Base-by-base conservation (phyloP, 1,140 invertebrate genomes). In the Muscidifurax raptorellus region DNA sequence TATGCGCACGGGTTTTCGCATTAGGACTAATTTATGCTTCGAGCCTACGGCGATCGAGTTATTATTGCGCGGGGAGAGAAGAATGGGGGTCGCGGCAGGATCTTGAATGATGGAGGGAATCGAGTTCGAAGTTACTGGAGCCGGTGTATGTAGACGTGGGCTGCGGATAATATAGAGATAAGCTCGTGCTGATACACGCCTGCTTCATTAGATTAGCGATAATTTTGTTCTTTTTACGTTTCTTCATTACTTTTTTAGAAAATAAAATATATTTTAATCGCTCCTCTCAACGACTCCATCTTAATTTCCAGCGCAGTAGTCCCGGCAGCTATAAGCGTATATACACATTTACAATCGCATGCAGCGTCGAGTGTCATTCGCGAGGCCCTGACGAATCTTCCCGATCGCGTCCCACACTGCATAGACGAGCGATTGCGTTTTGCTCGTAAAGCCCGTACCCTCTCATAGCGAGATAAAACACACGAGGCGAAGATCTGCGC, bases 1-100 rank as follows among this genome's bases (percentile, higher is more conserved):
- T n/a, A 13, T 22, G 4, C 36, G 44, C n/a, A 7, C 59, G 52
- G 22, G 18, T 59, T 59, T 59, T 59, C 52, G 27, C n/a, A 76
- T 80, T 85, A 78, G 85, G 84, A 85, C 86, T 89, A 88, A 87
- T 88, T 86, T 87, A 87, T 89, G 87, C 82, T 32, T 52, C 52
- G 22, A 59, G 52, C 52, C 52, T n/a, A 18, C 22, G 52, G 52
- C 52, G 52, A 59, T 59, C 22, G 22, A 59, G 22, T 59, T 7
- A n/a, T n/a, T 2, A 6, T 6, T 12, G 64, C 69, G 81, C 85
- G 47, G 59, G 32, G 82, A 76, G 22, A 22, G 22, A 59, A 59
- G 52, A 59, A 59, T 59, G 52, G 9, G 52, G 52, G 82, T 76
- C 71, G 59, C 80, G n/a, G 71, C 64, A 64, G 15, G 22, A 22